Percentiles rank a stretch among this genome's conserved stretches.
These are phyloP conservation scores for Iguana delicatissima DNA, from an alignment of 2,797 vertebrate genomes.

Conservation along the genomic window DNA sequence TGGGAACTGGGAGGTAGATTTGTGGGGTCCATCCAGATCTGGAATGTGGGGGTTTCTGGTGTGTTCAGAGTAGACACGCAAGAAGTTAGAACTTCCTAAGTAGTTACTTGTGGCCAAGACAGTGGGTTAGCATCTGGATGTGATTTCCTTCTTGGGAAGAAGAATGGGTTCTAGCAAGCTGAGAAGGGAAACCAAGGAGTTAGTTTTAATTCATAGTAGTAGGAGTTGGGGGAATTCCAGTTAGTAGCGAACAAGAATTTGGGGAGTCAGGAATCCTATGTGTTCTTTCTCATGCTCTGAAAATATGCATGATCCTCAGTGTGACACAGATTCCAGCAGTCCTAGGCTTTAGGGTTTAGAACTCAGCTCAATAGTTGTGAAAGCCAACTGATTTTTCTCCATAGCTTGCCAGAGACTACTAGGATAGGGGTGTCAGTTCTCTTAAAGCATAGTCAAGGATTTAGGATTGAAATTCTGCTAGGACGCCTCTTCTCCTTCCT, in stretches of 20 bases:
- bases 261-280: background rate
- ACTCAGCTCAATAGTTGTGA: background rate
- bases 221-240: background rate
- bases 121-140: background rate
- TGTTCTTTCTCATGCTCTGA: constrained; percentile 7
- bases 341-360: background rate
- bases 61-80: background rate
- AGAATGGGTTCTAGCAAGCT: background rate
- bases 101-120: background rate
- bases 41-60: background rate
- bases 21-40: background rate
- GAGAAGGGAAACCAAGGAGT: background rate
- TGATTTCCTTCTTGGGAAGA: constrained; percentile 6
- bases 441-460: background rate
- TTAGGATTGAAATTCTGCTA: background rate
- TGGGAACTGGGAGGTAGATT: background rate
- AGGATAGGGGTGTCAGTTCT: background rate
- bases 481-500: background rate
- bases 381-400: constrained; percentile 52
- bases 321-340: background rate
- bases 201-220: background rate
- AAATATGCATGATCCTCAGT: background rate
- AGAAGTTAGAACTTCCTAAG: background rate
- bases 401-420: constrained; percentile 26
- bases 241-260: background rate